These are phyloP conservation scores for Toxotes chatareus DNA, from an alignment of 2,113 vertebrate species.

Conservation along the genomic window DNA sequence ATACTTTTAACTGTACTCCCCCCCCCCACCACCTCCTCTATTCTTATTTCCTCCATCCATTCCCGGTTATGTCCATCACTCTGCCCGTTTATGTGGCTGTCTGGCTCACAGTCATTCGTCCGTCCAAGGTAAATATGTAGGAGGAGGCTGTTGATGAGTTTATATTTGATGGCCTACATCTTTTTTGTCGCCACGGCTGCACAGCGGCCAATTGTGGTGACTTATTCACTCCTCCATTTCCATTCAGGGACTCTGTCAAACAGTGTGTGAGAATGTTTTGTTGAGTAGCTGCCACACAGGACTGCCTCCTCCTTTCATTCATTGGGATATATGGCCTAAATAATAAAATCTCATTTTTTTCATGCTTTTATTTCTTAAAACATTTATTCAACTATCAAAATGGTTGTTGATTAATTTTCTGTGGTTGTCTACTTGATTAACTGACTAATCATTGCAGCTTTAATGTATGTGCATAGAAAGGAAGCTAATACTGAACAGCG, in stretches of 20 bases:
- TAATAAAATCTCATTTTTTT: neutral
- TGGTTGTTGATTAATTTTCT: neutral
- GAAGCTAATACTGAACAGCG: neutral
- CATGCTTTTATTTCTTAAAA: neutral
- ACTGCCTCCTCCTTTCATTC: neutral
- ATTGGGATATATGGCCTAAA: neutral
- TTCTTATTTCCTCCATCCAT: constrained; percentile 15
- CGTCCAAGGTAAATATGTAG: neutral
- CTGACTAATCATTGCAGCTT: neutral
- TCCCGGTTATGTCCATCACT: constrained; percentile 6
- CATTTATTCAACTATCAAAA: neutral
- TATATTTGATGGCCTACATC: neutral
- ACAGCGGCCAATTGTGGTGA: no score
- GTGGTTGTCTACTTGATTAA: no score
- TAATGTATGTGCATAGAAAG: neutral
- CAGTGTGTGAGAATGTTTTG: neutral
- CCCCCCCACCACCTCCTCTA: neutral
- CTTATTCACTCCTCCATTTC: neutral
- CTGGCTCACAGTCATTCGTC: constrained; percentile 1
- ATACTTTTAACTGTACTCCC: constrained; percentile 16
- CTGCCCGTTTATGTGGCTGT: neutral
- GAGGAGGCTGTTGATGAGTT: neutral
- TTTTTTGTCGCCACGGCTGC: no score
- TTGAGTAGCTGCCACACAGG: no score
- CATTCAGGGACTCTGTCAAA: neutral